These are phyloP conservation scores for Labeo rohita DNA, from an alignment of 2,113 vertebrate species.

Conservation along the genomic window DNA sequence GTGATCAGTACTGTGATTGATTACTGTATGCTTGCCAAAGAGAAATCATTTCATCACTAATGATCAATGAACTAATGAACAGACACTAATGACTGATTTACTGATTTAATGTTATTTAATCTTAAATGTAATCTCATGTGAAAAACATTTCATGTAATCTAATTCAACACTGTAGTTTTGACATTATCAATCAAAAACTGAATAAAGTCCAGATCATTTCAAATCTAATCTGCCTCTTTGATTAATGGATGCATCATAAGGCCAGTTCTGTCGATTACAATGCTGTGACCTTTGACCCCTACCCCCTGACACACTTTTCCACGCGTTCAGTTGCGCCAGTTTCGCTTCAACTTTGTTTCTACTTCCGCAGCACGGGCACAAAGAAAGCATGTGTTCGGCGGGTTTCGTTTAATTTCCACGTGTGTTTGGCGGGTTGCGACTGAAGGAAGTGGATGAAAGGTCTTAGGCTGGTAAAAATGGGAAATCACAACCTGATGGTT, in stretches of 20 bases:
- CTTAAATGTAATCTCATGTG: neutral
- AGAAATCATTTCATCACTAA: neutral
- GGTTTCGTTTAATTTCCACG: neutral
- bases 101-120: no score
- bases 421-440: neutral
- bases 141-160: conserved; percentile 3
- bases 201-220: conserved; percentile 49
- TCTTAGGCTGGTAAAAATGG: neutral
- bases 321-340: neutral
- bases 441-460: neutral
- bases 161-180: neutral
- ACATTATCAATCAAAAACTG: conserved; percentile 14
- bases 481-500: neutral
- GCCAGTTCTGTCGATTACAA: neutral
- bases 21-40: neutral
- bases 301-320: neutral
- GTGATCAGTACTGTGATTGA: neutral
- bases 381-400: conserved; percentile 9
- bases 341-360: conserved; percentile 5
- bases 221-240: conserved; percentile 25
- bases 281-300: conserved; percentile 42
- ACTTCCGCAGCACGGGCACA: conserved; percentile 20
- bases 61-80: neutral
- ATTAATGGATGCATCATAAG: neutral
- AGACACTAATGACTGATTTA: neutral